These are phyloP conservation scores for Jaculus jaculus DNA, from an alignment of 2,113 vertebrate genomes.

Conservation along the genomic window DNA sequence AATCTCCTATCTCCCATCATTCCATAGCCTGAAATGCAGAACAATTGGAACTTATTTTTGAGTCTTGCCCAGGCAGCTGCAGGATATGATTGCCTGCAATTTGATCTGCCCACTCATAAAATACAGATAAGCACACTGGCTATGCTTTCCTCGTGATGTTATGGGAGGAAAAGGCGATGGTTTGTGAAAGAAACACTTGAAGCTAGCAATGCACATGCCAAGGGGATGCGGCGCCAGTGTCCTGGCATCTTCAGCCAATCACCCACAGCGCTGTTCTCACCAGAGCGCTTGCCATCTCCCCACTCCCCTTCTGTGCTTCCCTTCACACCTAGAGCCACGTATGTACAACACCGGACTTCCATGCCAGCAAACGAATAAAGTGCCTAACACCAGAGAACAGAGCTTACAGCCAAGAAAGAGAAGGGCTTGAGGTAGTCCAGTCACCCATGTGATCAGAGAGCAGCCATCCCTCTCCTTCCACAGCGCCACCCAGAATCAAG, in stretches of 20 bases:
- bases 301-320: background rate
- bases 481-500: constrained; percentile 68
- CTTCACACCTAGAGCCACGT: constrained; percentile 22
- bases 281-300: background rate
- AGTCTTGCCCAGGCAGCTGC: background rate
- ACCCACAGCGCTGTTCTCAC: fast-evolving
- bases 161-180: background rate
- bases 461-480: constrained; percentile 53
- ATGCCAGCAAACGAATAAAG: constrained; percentile 32
- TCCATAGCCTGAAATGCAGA: no score
- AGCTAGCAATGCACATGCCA: background rate
- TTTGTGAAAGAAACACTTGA: background rate
- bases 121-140: background rate
- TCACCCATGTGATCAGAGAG: constrained; percentile 49
- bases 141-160: background rate
- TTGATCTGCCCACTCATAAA: background rate
- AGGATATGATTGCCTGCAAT: background rate
- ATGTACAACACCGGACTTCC: background rate
- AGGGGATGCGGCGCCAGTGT: background rate
- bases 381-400: constrained; percentile 45
- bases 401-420: constrained; percentile 61
- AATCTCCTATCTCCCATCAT: background rate
- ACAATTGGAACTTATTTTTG: background rate
- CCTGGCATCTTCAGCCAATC: background rate
- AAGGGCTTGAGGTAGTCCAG: constrained; percentile 66